Evolutionary conservation across 2,113 vertebrate species (phyloP).

Genomic region (Austrofundulus limnaeus): DNA sequence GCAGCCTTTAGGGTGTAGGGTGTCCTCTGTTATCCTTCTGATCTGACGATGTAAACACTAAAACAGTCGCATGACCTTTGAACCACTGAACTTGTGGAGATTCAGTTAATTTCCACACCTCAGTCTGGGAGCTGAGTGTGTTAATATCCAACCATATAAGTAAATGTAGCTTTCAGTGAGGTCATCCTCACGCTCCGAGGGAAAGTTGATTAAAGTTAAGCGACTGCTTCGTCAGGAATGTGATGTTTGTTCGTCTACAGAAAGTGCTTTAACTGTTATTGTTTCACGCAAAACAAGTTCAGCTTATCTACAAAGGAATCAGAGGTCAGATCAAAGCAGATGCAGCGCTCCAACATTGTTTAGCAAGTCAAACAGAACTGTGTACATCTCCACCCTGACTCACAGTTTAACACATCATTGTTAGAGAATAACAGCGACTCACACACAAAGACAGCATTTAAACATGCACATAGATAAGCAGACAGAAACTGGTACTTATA

Average conservation of each 20-base stretch:
- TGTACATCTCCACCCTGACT: conserved; percentile 58
- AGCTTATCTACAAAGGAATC: conserved; percentile 59
- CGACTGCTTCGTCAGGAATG: conserved; percentile 19
- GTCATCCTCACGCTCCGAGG: neutral
- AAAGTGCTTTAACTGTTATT: conserved; percentile 32
- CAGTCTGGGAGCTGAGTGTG: too few species aligned
- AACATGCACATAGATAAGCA: conserved; percentile 19
- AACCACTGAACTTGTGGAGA: too few species aligned
- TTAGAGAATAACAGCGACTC: conserved; percentile 5
- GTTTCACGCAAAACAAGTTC: conserved; percentile 59
- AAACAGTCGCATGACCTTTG: too few species aligned
- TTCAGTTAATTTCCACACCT: too few species aligned
- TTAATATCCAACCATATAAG: neutral
- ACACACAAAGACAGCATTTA: conserved; percentile 25
- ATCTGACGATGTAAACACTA: too few species aligned
- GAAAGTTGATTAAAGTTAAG: conserved; percentile 17
- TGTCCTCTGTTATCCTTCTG: too few species aligned
- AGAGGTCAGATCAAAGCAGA: conserved; percentile 59
- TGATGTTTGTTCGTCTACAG: conserved; percentile 30
- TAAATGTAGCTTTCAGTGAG: neutral
- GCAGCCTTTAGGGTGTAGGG: too few species aligned
- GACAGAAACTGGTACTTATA: conserved; percentile 16
- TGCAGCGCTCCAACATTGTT: conserved; percentile 32
- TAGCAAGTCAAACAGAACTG: conserved; percentile 65
- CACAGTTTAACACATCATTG: conserved; percentile 9